A percentile compares a stretch with the other conserved stretches of the same genome.
phyloP scores from a whole-genome alignment of 2,888 invertebrate species.

The Crioceris asparagi region DNA sequence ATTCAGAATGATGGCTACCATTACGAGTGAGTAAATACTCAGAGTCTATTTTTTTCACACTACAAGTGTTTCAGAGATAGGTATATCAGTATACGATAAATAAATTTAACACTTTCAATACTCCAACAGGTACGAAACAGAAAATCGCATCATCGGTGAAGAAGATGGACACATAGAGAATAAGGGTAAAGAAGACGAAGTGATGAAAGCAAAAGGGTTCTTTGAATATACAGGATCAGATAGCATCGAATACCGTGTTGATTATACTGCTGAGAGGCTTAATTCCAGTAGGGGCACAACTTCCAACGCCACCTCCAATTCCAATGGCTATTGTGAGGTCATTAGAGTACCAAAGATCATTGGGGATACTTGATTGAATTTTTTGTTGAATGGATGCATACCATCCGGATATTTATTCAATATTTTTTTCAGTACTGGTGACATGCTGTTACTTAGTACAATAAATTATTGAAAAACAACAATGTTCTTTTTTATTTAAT shows the following conservation, averaged over 20 bases:
- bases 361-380: too few relatives aligned
- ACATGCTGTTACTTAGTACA: too few relatives aligned
- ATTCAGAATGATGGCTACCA: slow-evolving; percentile 46
- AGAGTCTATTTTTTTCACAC: too few relatives aligned
- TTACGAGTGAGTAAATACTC: slow-evolving; percentile 42
- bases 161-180: slow-evolving; percentile 45
- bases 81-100: too few relatives aligned
- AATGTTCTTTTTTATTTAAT: too few relatives aligned
- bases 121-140: slow-evolving; percentile 48
- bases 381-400: too few relatives aligned
- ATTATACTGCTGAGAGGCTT: slow-evolving; percentile 52
- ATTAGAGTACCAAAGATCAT: slow-evolving; percentile 23
- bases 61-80: too few relatives aligned
- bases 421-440: too few relatives aligned
- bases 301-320: slow-evolving; percentile 35
- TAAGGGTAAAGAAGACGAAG: slow-evolving; percentile 42
- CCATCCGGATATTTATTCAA: too few relatives aligned
- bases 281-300: slow-evolving; percentile 42
- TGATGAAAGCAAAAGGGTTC: slow-evolving; percentile 52
- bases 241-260: slow-evolving; percentile 45
- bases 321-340: slow-evolving; percentile 24
- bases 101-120: too few relatives aligned
- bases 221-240: slow-evolving; percentile 54
- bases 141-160: slow-evolving; percentile 52
- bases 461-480: too few relatives aligned